Conservation (phyloP, 2,888 invertebrate species). For the Dasypolia templi region DNA sequence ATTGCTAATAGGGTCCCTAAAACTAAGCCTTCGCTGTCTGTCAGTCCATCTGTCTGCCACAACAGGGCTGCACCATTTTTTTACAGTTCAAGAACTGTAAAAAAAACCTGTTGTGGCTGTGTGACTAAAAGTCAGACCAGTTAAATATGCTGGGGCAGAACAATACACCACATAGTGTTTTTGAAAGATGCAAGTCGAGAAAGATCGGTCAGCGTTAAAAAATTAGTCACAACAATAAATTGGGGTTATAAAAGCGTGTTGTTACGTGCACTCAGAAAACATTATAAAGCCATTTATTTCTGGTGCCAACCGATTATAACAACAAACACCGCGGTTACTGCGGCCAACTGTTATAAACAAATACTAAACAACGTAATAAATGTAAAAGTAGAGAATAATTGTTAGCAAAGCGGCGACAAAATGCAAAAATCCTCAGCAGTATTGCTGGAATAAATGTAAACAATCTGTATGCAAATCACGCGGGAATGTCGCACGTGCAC, state of each 20-base stretch:
- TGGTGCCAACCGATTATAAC: constrained; percentile 53
- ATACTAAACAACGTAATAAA: constrained; percentile 63
- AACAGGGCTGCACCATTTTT: too few relatives aligned
- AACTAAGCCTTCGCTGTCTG: neutral
- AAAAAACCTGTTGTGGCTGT: too few relatives aligned
- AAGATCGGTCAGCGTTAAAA: neutral
- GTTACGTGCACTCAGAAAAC: constrained; percentile 43
- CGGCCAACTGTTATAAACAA: constrained; percentile 58
- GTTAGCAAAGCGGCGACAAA: constrained; percentile 65
- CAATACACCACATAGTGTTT: too few relatives aligned
- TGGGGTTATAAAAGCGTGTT: constrained; percentile 42
- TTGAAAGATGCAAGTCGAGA: too few relatives aligned
- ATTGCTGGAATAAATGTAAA: constrained; percentile 75
- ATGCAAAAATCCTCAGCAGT: constrained; percentile 70
- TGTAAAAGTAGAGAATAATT: constrained; percentile 66
- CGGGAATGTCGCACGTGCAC: constrained; percentile 74
- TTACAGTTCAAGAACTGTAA: too few relatives aligned
- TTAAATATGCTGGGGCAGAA: neutral
- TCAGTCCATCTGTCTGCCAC: too few relatives aligned
- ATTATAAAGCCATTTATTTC: constrained; percentile 58
- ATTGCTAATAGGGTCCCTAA: neutral
- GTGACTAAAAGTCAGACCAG: too few relatives aligned
- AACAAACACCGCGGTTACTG: constrained; percentile 52
- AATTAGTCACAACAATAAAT: constrained; percentile 53
- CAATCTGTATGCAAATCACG: constrained; percentile 84